A percentile compares a stretch with the other conserved stretches of the same genome.
phyloP scores from a whole-genome alignment of 1,140 invertebrate species.

The Cecropterus lyciades region DNA sequence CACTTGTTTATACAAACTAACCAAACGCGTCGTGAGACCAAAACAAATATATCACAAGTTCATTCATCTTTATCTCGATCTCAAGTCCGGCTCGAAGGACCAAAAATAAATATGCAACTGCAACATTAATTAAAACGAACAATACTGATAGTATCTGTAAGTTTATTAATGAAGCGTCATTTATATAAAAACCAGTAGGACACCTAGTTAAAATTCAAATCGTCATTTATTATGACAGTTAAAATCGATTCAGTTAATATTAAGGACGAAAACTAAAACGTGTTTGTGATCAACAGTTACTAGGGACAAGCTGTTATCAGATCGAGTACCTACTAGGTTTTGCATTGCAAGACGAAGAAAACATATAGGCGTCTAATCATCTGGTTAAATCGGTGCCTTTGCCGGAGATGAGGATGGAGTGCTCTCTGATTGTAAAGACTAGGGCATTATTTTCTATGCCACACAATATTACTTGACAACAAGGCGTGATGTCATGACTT shows the following conservation, averaged over 20 bases:
- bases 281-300: background rate
- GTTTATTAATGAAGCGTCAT: conserved; percentile 18
- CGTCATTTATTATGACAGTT: conserved; percentile 1
- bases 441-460: too few species aligned
- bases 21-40: conserved; percentile 21
- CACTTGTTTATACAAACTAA: background rate
- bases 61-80: conserved; percentile 36
- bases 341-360: too few species aligned
- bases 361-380: too few species aligned
- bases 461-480: too few species aligned
- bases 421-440: too few species aligned
- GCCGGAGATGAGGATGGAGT: too few species aligned
- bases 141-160: conserved; percentile 23
- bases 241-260: background rate
- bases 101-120: conserved; percentile 35
- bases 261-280: too few species aligned
- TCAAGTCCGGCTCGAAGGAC: conserved; percentile 34
- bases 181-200: conserved; percentile 3
- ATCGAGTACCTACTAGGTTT: too few species aligned
- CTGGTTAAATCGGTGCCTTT: too few species aligned
- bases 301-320: background rate
- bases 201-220: conserved; percentile 8
- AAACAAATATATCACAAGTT: conserved; percentile 30
- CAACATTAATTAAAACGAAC: conserved; percentile 34
- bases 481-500: too few species aligned